A percentile compares a stretch with the other conserved stretches of the same genome.
phyloP scores from a whole-genome alignment of 2,888 invertebrate species.

The Diplazon laetatorius region DNA sequence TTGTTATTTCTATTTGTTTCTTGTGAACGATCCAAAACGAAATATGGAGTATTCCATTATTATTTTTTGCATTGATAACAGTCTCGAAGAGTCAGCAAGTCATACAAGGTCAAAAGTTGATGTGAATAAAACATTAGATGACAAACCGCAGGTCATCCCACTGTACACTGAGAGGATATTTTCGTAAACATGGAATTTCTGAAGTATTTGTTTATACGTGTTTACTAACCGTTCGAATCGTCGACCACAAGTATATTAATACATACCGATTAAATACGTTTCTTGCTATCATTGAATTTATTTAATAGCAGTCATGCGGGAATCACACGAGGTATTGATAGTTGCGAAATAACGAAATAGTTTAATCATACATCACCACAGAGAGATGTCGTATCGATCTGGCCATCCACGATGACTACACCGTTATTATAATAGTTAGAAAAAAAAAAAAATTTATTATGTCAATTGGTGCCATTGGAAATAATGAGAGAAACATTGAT shows the following conservation, averaged over 20 bases:
- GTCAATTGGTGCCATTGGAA: too few species aligned
- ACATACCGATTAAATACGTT: constrained; percentile 1
- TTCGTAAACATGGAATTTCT: constrained; percentile 36
- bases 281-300: neutral
- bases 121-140: constrained; percentile 57
- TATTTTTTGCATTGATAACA: neutral
- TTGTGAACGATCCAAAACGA: neutral
- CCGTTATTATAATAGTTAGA: too few species aligned
- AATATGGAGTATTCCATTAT: neutral
- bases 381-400: too few species aligned
- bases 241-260: neutral
- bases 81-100: neutral
- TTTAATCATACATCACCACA: too few species aligned
- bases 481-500: too few species aligned
- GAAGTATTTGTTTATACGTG: constrained; percentile 30
- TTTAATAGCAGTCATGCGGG: constrained; percentile 13
- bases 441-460: too few species aligned
- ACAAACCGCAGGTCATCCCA: constrained; percentile 39
- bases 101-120: constrained; percentile 52
- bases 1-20: too few species aligned
- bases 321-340: constrained; percentile 19
- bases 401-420: too few species aligned
- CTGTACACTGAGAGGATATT: constrained; percentile 19
- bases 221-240: neutral
- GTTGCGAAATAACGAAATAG: constrained; percentile 43